Percentiles rank a stretch among this genome's conserved stretches.
Evolutionary conservation across 2,797 vertebrate species (phyloP).

Genomic region (Thripadectes ignobilis): DNA sequence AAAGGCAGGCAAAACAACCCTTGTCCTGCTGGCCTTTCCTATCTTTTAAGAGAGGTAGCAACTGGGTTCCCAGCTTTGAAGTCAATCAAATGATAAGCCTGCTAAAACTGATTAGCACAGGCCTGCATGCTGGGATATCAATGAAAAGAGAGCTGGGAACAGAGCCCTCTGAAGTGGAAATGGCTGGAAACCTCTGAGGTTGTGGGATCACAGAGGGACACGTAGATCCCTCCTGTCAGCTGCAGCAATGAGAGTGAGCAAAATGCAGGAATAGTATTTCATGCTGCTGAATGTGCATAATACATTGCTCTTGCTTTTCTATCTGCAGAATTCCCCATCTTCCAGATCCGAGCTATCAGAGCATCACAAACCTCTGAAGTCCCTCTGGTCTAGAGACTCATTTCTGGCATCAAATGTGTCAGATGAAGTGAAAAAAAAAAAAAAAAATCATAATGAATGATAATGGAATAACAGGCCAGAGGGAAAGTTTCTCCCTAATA

Average conservation of each 20-base stretch:
- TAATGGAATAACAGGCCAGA: constrained; percentile 31
- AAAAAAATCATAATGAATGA: not conserved
- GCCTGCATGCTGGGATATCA: not conserved
- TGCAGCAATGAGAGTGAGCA: not conserved
- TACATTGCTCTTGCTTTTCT: not conserved
- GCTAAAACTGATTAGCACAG: constrained; percentile 16
- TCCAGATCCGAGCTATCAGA: not conserved
- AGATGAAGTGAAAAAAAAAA: not conserved
- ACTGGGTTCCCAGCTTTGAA: constrained; percentile 33
- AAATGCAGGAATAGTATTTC: not conserved
- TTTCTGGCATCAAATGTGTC: not conserved
- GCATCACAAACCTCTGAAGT: not conserved
- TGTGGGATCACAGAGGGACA: not conserved
- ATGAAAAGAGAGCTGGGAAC: not conserved
- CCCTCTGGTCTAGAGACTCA: rapidly evolving
- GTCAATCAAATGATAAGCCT: not conserved
- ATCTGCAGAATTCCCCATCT: not conserved
- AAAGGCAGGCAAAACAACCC: constrained; percentile 22
- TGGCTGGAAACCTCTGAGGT: not conserved
- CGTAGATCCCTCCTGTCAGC: not conserved
- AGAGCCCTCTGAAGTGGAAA: not conserved
- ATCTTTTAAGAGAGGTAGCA: not conserved
- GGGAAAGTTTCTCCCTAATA: not conserved
- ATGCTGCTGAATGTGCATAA: not conserved
- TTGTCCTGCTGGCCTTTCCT: constrained; percentile 11